Percentiles rank a stretch among this genome's conserved stretches.
phyloP scores from a whole-genome alignment of 1,140 invertebrate species.

The Galleria mellonella region DNA sequence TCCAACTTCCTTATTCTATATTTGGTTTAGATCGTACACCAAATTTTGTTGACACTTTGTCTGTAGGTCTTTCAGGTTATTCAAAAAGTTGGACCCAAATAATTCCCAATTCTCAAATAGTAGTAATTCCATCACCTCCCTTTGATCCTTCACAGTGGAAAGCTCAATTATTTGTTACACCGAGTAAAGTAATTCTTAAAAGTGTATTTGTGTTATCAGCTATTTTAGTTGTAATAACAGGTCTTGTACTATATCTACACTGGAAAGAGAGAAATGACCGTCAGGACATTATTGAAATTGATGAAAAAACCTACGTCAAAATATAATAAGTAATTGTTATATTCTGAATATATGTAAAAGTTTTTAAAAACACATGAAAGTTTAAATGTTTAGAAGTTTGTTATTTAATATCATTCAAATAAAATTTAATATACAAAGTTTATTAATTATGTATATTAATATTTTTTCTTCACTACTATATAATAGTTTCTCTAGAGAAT shows the following conservation, averaged over 20 bases:
- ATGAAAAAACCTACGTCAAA: slow-evolving; percentile 63
- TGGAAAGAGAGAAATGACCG: slow-evolving; percentile 97
- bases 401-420: too few relatives aligned
- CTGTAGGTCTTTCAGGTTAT: slow-evolving; percentile 85
- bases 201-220: slow-evolving; percentile 92
- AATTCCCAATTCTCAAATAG: slow-evolving; percentile 98
- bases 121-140: slow-evolving; percentile 92
- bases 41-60: slow-evolving; percentile 96
- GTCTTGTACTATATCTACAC: slow-evolving; percentile 91
- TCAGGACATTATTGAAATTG: slow-evolving; percentile 83
- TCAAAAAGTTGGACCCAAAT: slow-evolving; percentile 91
- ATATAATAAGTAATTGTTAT: slow-evolving; percentile 21
- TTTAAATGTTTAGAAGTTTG: too few relatives aligned
- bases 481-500: too few relatives aligned
- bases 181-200: slow-evolving; percentile 93
- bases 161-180: slow-evolving; percentile 96
- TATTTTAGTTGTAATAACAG: slow-evolving; percentile 89
- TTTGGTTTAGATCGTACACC: slow-evolving; percentile 97
- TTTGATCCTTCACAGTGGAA: slow-evolving; percentile 89
- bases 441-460: too few relatives aligned
- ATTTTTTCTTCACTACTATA: too few relatives aligned
- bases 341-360: too few relatives aligned
- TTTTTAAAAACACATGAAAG: too few relatives aligned
- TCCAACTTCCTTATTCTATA: slow-evolving; percentile 95
- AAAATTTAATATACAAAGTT: too few relatives aligned